A percentile compares a stretch with the other conserved stretches of the same genome.
Conservation (phyloP, 2,888 invertebrate genomes). For the Acanthoscelides obtectus region DNA sequence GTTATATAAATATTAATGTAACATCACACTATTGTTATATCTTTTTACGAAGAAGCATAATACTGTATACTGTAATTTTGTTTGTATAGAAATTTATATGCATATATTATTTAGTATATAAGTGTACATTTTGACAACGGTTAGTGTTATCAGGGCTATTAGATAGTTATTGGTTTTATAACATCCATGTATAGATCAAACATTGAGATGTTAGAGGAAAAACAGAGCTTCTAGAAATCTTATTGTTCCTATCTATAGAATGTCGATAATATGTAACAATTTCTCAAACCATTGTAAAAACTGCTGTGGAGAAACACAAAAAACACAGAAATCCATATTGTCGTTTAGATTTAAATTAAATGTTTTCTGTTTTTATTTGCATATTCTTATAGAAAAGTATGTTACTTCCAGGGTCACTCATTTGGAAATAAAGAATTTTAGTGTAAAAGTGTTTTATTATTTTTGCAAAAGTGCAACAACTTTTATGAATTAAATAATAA, state of each 20-base stretch:
- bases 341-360: no score
- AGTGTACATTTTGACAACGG: conserved; percentile 35
- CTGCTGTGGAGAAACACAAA: no score
- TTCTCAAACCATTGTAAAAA: no score
- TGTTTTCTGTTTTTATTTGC: no score
- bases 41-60: conserved; percentile 21
- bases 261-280: not conserved
- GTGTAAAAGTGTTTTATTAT: not conserved
- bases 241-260: not conserved
- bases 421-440: not conserved
- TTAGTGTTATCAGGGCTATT: conserved; percentile 28
- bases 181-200: conserved; percentile 13
- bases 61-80: conserved; percentile 20
- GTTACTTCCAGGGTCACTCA: no score
- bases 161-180: conserved; percentile 35
- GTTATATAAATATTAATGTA: not conserved
- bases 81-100: conserved; percentile 35
- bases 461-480: not conserved
- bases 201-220: not conserved
- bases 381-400: no score
- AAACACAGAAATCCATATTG: no score
- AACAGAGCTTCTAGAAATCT: conserved; percentile 15
- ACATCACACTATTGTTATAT: conserved; percentile 22
- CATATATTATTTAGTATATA: conserved; percentile 20
- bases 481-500: conserved; percentile 14